Base-by-base conservation (phyloP, 2,797 vertebrate species). In the Acridotheres tristis region DNA sequence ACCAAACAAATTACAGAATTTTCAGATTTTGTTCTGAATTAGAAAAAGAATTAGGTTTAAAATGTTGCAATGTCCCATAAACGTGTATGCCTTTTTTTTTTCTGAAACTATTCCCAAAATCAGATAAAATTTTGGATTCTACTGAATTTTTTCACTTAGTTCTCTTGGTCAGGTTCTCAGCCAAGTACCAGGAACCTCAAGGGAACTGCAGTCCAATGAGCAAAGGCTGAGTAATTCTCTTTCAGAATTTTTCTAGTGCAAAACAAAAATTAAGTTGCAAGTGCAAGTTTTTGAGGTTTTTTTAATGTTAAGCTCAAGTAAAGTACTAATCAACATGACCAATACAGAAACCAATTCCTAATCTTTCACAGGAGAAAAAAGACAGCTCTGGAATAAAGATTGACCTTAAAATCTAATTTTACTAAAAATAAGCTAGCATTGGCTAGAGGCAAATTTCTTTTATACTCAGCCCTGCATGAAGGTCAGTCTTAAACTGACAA, bases 381-480 rank as follows among this genome's bases (percentile, higher is more conserved):
- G 21, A 25, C 40, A 68, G 32, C 63, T 90, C 78, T 48, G 36
- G 63, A 81, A 94, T 90, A 50, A 93, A 50, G 36, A 61, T 2
- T 84, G 81, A 91, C 90, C 93, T 96, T 90, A 95, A 93, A 95
- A 95, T 76, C 79, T 91, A 75, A 74, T 96, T 95, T 93, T 91
- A 77, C 34, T 93, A 58, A 82, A 82, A 96, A 79, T 81, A 91
- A 87, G 32, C 26, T 53, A 85, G 51, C 54, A 71, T 95, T 95
- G 88, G 62, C 62, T 95, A 69, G 54, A 80, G 90, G 83, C 82
- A 93, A 77, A 40, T 40, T 47, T 72, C 8, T 89, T 83, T 96
- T 88, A 91, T 71, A 4, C 90, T 88, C 87, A 85, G 85, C 68
- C 96, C 96, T 88, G 67, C 58, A 40, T 47, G 76, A 96, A 97